A percentile compares a stretch with the other conserved stretches of the same genome.
These are phyloP conservation scores for Siderastrea siderea DNA, from an alignment of 92 coral and sea anemone genomes.

Conservation along the genomic window DNA sequence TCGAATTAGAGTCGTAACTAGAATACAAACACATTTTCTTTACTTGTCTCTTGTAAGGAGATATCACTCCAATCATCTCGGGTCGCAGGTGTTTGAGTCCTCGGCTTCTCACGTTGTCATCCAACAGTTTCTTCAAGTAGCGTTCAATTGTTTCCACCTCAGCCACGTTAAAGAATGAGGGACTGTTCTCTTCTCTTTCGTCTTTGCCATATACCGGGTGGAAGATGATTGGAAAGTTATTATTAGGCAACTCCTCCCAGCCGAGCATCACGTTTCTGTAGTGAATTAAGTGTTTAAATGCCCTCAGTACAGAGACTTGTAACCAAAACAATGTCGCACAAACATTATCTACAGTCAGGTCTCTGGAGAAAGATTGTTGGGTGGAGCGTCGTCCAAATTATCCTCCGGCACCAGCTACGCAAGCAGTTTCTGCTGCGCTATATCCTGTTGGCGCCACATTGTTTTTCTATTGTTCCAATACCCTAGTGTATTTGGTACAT, in stretches of 20 bases:
- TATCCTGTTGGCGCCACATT: too few species aligned
- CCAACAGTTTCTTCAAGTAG: slow-evolving; percentile 81
- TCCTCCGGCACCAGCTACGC: too few species aligned
- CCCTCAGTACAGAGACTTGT: too few species aligned
- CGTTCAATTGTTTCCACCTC: slow-evolving; percentile 88
- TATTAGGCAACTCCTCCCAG: slow-evolving; percentile 87
- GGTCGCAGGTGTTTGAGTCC: slow-evolving; percentile 70
- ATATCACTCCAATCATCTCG: slow-evolving; percentile 83
- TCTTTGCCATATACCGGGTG: slow-evolving; percentile 85
- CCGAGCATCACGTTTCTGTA: slow-evolving; percentile 64
- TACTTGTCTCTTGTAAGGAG: slow-evolving; percentile 89
- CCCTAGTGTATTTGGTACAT: too few species aligned
- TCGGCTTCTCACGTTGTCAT: slow-evolving; percentile 73
- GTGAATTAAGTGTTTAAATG: background rate
- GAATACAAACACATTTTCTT: too few species aligned
- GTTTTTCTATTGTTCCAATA: too few species aligned
- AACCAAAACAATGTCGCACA: background rate
- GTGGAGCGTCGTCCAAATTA: background rate
- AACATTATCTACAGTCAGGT: background rate
- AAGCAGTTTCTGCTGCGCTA: too few species aligned
- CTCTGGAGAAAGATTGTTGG: background rate
- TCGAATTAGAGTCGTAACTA: background rate
- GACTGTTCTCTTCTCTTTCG: slow-evolving; percentile 82
- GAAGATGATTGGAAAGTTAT: slow-evolving; percentile 71
- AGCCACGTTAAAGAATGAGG: slow-evolving; percentile 87